Base-by-base conservation (phyloP, 2,888 invertebrate species). In the Ectemnius lituratus region DNA sequence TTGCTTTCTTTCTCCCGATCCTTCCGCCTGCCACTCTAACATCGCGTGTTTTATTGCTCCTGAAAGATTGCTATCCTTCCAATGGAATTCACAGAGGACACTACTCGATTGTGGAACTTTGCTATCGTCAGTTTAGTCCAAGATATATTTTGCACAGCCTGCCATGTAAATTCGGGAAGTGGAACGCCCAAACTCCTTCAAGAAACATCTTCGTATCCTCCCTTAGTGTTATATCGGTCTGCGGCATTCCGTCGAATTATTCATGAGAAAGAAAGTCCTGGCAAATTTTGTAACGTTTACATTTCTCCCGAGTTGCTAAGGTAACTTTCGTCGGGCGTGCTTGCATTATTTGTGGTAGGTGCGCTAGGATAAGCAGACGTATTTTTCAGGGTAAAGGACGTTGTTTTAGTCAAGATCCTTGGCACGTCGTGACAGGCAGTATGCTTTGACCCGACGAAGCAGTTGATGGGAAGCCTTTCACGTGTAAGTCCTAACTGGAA, bases 401-500 rank as follows among this genome's bases (percentile, higher is more conserved):
- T 52, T 52, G 52, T 16, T 16, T 37, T 37, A 37, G 4, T 27
- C 46, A 56, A 62, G n/a, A 62, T 62, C 66, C 46, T 5, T 63
- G 47, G 60, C 27, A 1, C 11, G 8, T 56, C 57, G 68, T 20
- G 67, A 72, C 2, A 61, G 64, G 57, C 64, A 49, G 18, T 75
- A 58, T 73, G 61, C 77, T 79, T 65, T 77, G 76, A 79, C 65
- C 72, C 57, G 69, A 62, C 62, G 66, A 67, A 65, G 60, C 58
- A 65, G 59, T 71, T 62, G 72, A 71, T 65, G 68, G 46, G 79
- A 73, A 73, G 71, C 76, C 76, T 70, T 28, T 67, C 69, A 47
- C 63, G 67, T 75, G 67, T 73, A 67, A 72, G 75, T 56, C 58
- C 37, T 60, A 70, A 63, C 66, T 77, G 76, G 79, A 81, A 81